Base-by-base conservation (phyloP, 2,888 invertebrate genomes). In the Bombylius major region DNA sequence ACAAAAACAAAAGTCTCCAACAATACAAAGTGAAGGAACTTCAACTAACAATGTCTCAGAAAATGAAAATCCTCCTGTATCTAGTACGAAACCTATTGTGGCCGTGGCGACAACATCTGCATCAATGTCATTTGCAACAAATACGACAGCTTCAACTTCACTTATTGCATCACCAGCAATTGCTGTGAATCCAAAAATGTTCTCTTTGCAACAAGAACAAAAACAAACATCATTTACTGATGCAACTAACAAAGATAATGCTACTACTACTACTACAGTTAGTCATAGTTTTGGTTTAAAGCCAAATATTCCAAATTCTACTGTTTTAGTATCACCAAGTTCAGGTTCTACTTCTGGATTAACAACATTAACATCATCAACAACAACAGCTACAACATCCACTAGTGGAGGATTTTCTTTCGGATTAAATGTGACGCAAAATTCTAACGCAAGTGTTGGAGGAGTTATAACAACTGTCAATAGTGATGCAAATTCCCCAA, bases 101-200 rank as follows among this genome's bases (percentile, higher is more conserved):
- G 31, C 14, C 33, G 12, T 42, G 7, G 5, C 32, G 9, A 46
- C 44, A 5, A 11, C 46, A 47, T 36, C 36, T 23, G 14, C 46
- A 36, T 55, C 50, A 8, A 53, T 59, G 49, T 56, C 58, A 14
- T 53, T 51, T 9, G 9, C 58, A n/a, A 53, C 42, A 50, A 45
- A 50, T 32, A 45, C 59, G 44, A 32, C 58, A 32, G 42, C 36
- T 39, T 47, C 58, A 13, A 39, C 36, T 45, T 57, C 58, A 31
- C 47, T 50, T 42, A 50, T 58, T 39, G 47, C 59, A 12, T 23
- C 58, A 39, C 36, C 54, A 3, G 33, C 61, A 8, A 33, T 59
- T 50, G 32, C 49, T 47, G 53, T 23, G 45, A n/a, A 1, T 5
- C 31, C 7, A 32, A 39, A 6, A 31, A 5, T 11, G 11, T 23